Evolutionary conservation across 2,113 vertebrate genomes (phyloP), one percentile per base, ranked within the genome.

Genomic region (Pseudorasbora parva): DNA sequence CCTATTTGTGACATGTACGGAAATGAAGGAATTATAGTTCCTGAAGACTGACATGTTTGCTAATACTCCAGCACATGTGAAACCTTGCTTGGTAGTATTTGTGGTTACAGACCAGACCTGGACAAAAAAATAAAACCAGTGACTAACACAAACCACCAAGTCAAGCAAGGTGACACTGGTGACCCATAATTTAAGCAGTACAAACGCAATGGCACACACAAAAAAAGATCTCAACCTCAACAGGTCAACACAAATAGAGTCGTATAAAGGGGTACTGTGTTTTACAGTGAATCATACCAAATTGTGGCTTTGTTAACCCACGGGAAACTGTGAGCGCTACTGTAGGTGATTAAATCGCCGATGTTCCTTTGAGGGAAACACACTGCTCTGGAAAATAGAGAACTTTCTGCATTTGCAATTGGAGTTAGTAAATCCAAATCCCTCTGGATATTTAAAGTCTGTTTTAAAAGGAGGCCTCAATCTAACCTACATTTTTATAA

Each of bases 301-400:
- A 84, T 82, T 89, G 71, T 84, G 84, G 82, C 80, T 88, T 86
- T 77, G 79, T 85, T 84, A 54, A 73, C 37, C n/a, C 73, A 66
- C n/a, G 37, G 84, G 86, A 88, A 89, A 89, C 84, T 84, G 69
- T 88, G 84, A 88, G 86, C 57, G 51, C 57, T 87, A 87, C 17
- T 6, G 17, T 54, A 89, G 75, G 76, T 88, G 86, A 87, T 86
- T 84, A 86, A 86, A 82, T 85, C 78, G 19, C 68, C 51, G 76
- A 82, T 49, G 73, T 87, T 81, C 79, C 68, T 81, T 23, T 81
- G 64, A 88, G 75, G 82, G 86, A 89, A 89, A 87, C 84, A 72
- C 73, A 74, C 17, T 82, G 68, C 84, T 54, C 37, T 23, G 37
- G 71, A 78, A 83, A 85, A 74, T 45, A n/a, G 68, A 82, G 84